Base-by-base conservation (phyloP, 1,140 invertebrate species). In the Rhagoletis pomonella region DNA sequence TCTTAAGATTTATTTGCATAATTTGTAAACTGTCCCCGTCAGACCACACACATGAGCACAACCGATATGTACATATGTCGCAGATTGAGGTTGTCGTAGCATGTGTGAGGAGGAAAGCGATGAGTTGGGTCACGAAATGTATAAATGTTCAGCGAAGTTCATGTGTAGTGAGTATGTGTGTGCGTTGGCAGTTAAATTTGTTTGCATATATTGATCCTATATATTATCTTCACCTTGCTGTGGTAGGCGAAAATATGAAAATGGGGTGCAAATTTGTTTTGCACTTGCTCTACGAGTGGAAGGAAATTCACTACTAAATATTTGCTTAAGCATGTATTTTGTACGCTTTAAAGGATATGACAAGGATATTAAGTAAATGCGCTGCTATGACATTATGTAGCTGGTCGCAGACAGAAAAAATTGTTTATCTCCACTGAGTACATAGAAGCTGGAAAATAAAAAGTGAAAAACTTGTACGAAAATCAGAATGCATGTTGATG, bases 221-320 rank as follows among this genome's bases (percentile, higher is more conserved):
- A 4, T 17, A 73, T 73, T 73, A 81, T 55, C 50, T 2, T 0
- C 73, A 81, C 47, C 47, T 19, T 58, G 12, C 29, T 6, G 5
- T 55, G n/a, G 4, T 55, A 7, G n/a, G 5, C 50, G 47, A 50
- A 55, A 81, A 19, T 58, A 10, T 81, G 73, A 55, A 58, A 55
- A 81, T 81, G 47, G 55, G 55, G 73, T 81, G 73, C n/a, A 50
- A 81, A 81, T 81, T 55, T 81, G 47, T 81, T 81, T 81, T 55
- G n/a, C 44, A 58, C 19, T 81, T 55, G 44, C 19, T 14, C 42
- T 10, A 29, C 17, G 73, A 81, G 55, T 55, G 19, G n/a, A 50
- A 58, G 19, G 19, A 39, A 47, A 44, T 81, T 50, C 5, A 9
- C 47, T 81, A 81, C 47, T 81, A n/a, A 55, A n/a, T 55, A 29